Base-by-base conservation (phyloP, 2,113 vertebrate genomes). In the Seriola aureovittata region DNA sequence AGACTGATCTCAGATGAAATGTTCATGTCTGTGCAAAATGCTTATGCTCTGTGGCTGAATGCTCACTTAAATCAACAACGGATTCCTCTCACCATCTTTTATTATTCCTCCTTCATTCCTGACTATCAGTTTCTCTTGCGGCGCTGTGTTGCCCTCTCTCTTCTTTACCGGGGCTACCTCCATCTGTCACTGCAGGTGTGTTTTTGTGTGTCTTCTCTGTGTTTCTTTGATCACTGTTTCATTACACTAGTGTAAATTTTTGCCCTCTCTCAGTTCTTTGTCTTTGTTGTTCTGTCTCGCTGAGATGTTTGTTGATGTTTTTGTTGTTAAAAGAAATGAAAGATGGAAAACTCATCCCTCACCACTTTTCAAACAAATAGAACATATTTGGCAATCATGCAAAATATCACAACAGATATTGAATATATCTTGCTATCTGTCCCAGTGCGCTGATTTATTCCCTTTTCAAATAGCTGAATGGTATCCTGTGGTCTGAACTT, bases 151-250 rank as follows among this genome's bases (percentile, higher is more conserved):
- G 84, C 62, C 78, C 81, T 80, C 70, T 81, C 71, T 73, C 82
- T 73, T 67, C 58, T 84, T 82, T 57, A 71, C 65, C 0, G 34
- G 78, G 73, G 59, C 87, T 69, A 59, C 77, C 88, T 90, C 88
- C 86, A 89, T 92, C 89, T 93, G 90, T 89, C 87, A 50, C 84
- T 60, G 77, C 83, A 90, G 84, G 84, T 92, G 71, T 85, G 80
- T 85, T 74, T 87, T 73, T 78, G 54, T 86, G 66, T 77, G 70
- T 90, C 71, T 72, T 36, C 55, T 81, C 65, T 85, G 77, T 71
- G 4, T 81, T 64, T 72, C 85, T 93, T 90, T 94, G 92, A 94
- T 93, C 87, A 80, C 70, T 21, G 74, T 59, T 81, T 80, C 59
- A 79, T 85, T 86, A 68, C 68, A 80, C 55, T 72, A 8, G 65